These are phyloP conservation scores for Cephus nigrinus DNA, from an alignment of 2,888 invertebrate genomes.

Conservation along the genomic window DNA sequence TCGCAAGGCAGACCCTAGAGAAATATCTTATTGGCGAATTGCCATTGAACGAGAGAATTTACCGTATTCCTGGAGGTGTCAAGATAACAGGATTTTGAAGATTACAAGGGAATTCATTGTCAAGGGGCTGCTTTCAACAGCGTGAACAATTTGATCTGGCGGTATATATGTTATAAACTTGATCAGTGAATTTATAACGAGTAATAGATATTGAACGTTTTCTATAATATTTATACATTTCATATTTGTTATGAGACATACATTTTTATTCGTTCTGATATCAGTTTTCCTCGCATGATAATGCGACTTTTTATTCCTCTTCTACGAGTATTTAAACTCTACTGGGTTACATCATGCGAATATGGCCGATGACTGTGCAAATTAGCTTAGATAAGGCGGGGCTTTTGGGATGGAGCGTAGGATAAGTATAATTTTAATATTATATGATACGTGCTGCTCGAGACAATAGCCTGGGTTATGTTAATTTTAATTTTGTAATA, in stretches of 20 bases:
- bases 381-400: neutral
- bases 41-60: constrained; percentile 79
- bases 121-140: neutral
- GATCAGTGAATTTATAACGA: neutral
- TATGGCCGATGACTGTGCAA: neutral
- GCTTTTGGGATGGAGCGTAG: neutral
- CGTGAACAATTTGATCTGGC: neutral
- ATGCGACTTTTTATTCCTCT: neutral
- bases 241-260: neutral
- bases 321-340: neutral
- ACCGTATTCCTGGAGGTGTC: constrained; percentile 73
- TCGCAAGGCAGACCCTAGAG: constrained; percentile 74
- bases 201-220: neutral
- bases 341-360: neutral
- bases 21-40: constrained; percentile 82
- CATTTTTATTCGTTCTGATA: too few species aligned
- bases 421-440: neutral
- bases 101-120: neutral
- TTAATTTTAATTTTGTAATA: neutral
- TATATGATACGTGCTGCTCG: too few species aligned
- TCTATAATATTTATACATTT: neutral
- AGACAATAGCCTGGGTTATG: neutral
- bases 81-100: constrained; percentile 64
- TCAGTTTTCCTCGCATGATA: neutral
- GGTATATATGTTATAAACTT: neutral